A percentile compares a stretch with the other conserved stretches of the same genome.
Conservation (phyloP, 1,140 invertebrate species). For the Micrasema longulum region DNA sequence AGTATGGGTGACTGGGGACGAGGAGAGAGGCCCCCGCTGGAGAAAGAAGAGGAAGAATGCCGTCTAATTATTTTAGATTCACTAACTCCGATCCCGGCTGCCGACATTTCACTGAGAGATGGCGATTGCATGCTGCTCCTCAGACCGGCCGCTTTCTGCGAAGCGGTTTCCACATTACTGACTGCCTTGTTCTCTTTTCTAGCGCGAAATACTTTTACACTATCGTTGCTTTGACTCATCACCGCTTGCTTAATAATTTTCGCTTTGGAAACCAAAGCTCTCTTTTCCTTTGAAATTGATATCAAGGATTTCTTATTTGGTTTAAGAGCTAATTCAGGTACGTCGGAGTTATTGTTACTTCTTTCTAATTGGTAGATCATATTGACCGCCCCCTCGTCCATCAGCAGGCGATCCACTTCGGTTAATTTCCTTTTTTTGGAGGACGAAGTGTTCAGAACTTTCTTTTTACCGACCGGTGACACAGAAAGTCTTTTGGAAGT, state of each 20-base stretch:
- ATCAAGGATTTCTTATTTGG: slow-evolving; percentile 51
- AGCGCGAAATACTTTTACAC: slow-evolving; percentile 33
- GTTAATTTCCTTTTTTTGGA: slow-evolving; percentile 70
- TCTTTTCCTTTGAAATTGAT: slow-evolving; percentile 62
- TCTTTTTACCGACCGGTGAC: slow-evolving; percentile 22
- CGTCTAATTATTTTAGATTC: slow-evolving; percentile 83
- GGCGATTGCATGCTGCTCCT: slow-evolving; percentile 64
- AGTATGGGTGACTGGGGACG: slow-evolving; percentile 54
- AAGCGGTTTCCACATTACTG: slow-evolving; percentile 1
- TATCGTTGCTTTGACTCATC: slow-evolving; percentile 59
- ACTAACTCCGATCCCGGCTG: slow-evolving; percentile 74
- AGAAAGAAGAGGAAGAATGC: slow-evolving; percentile 86
- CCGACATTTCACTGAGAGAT: slow-evolving; percentile 70
- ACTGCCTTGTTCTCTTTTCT: slow-evolving; percentile 38
- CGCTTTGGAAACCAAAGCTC: slow-evolving; percentile 65
- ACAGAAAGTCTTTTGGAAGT: slow-evolving; percentile 5
- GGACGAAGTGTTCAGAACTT: slow-evolving; percentile 16
- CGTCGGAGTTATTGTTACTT: slow-evolving; percentile 60
- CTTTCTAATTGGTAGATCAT: slow-evolving; percentile 83
- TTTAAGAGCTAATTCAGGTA: slow-evolving; percentile 51
- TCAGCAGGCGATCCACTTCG: slow-evolving; percentile 82
- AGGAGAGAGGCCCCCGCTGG: slow-evolving; percentile 72
- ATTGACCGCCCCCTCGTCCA: slow-evolving; percentile 88
- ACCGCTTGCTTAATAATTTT: slow-evolving; percentile 71
- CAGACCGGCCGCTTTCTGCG: slow-evolving; percentile 46